A percentile compares a stretch with the other conserved stretches of the same genome.
These are phyloP conservation scores for Ispidina picta DNA, from an alignment of 2,797 vertebrate genomes.

Conservation along the genomic window DNA sequence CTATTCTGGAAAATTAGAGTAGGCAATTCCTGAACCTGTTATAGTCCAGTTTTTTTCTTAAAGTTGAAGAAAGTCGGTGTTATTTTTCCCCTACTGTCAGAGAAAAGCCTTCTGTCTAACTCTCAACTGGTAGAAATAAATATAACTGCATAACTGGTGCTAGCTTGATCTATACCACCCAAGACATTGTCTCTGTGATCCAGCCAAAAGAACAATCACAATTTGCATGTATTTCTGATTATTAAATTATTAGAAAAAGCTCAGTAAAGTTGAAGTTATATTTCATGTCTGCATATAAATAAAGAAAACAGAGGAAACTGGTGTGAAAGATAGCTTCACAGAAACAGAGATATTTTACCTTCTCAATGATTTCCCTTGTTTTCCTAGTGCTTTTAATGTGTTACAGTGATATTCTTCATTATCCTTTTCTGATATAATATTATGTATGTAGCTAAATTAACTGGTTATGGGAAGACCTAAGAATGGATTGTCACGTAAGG, in stretches of 20 bases:
- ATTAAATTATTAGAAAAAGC: background rate
- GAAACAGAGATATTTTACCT: background rate
- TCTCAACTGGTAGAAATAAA: background rate
- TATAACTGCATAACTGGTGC: background rate
- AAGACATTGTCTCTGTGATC: background rate
- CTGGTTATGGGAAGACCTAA: background rate
- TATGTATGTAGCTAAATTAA: background rate
- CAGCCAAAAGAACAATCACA: background rate
- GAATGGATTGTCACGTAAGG: background rate
- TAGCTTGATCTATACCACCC: background rate
- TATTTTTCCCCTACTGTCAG: background rate
- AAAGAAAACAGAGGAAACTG: background rate
- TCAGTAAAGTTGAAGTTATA: background rate
- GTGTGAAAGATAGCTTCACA: background rate
- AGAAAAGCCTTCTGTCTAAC: background rate
- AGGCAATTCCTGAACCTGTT: constrained; percentile 50
- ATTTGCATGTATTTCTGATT: background rate
- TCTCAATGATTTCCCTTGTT: background rate
- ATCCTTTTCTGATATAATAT: background rate
- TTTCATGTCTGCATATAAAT: background rate
- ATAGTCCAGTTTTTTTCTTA: constrained; percentile 7
- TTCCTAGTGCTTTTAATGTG: background rate
- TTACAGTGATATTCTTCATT: background rate
- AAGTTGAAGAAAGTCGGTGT: background rate
- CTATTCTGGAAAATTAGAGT: constrained; percentile 55